Evolutionary conservation across 2,797 vertebrate genomes (phyloP).

Genomic region (Gadopsis marmoratus): DNA sequence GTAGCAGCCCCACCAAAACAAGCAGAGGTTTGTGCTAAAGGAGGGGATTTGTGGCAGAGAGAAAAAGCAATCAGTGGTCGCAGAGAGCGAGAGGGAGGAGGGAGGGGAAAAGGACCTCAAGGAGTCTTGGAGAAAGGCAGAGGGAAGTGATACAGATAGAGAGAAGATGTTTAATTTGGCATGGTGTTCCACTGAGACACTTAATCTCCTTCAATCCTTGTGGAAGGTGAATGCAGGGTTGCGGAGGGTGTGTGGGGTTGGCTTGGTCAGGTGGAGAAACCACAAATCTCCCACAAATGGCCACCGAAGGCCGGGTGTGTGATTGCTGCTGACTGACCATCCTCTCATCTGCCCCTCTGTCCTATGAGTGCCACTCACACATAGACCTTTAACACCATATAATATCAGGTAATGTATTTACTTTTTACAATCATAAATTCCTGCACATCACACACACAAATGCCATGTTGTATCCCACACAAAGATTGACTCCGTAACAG

Average conservation of each 20-base stretch:
- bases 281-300: slow-evolving; percentile 57
- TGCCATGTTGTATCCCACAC: background rate
- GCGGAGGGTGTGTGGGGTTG: slow-evolving; percentile 27
- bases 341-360: background rate
- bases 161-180: slow-evolving; percentile 69
- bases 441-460: background rate
- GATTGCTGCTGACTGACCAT: background rate
- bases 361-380: background rate
- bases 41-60: slow-evolving; percentile 53
- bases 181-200: slow-evolving; percentile 51
- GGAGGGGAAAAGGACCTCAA: slow-evolving; percentile 43
- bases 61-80: slow-evolving; percentile 66
- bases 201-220: slow-evolving; percentile 67
- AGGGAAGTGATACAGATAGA: slow-evolving; percentile 59
- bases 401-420: background rate
- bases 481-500: background rate
- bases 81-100: background rate
- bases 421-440: background rate
- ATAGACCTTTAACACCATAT: background rate
- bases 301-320: slow-evolving; percentile 18
- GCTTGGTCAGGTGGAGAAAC: slow-evolving; percentile 27
- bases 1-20: slow-evolving; percentile 34
- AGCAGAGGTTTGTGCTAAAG: slow-evolving; percentile 51
- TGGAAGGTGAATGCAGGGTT: slow-evolving; percentile 52
- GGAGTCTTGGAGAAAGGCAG: slow-evolving; percentile 41